Evolutionary conservation across 1,140 invertebrate species (phyloP).

Genomic region (Trachelipus rathkii): DNA sequence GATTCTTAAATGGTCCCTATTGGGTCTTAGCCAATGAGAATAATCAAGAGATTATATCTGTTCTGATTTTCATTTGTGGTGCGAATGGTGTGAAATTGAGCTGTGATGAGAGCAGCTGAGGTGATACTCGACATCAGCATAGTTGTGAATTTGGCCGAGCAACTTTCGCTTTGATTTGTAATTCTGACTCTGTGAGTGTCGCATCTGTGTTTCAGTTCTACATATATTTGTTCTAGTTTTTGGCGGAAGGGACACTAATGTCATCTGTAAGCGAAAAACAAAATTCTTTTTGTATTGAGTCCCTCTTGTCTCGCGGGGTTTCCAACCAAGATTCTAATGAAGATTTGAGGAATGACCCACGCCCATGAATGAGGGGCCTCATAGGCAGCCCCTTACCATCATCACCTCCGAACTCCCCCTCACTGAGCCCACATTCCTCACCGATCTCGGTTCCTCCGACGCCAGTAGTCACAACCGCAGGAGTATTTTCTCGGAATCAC

Average conservation of each 20-base stretch:
- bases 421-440: slow-evolving; percentile 34
- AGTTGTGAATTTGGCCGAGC: not conserved
- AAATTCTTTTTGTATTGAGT: slow-evolving; percentile 45
- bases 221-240: not conserved
- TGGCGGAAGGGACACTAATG: not conserved
- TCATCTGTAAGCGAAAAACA: slow-evolving; percentile 30
- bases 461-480: slow-evolving; percentile 29
- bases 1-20: not conserved
- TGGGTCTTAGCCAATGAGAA: not conserved
- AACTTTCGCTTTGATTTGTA: slow-evolving; percentile 17
- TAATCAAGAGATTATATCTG: slow-evolving; percentile 10
- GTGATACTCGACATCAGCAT: slow-evolving; percentile 28
- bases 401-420: slow-evolving; percentile 31
- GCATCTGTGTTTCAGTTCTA: not conserved
- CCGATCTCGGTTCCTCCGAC: slow-evolving; percentile 28
- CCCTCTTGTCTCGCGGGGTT: slow-evolving; percentile 40
- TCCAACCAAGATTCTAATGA: slow-evolving; percentile 1
- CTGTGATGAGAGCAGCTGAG: slow-evolving; percentile 42
- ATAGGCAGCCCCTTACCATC: slow-evolving; percentile 27
- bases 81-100: slow-evolving; percentile 46
- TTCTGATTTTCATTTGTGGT: slow-evolving; percentile 45
- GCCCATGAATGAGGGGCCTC: slow-evolving; percentile 24
- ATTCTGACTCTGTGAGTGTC: not conserved
- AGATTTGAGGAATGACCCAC: slow-evolving; percentile 19
- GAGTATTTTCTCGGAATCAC: slow-evolving; percentile 28